Conservation (phyloP, 2,888 invertebrate genomes). For the Anoncus sp. region DNA sequence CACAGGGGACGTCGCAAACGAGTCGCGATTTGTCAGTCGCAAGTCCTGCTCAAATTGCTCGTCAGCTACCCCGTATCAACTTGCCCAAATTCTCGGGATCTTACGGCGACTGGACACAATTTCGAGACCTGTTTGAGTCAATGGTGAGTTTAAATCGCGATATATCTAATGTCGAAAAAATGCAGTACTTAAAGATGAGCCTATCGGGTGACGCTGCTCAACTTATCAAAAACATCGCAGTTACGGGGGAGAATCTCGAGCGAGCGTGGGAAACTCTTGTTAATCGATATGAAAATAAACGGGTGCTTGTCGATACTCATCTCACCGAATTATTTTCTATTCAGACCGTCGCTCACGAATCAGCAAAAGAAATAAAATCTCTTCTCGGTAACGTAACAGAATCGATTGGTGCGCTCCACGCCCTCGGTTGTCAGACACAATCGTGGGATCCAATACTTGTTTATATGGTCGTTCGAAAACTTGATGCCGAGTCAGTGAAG, state of each 20-base stretch:
- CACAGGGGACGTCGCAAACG: too few species aligned
- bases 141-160: constrained; percentile 26
- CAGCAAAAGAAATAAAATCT: constrained; percentile 10
- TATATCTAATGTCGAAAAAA: constrained; percentile 45
- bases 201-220: constrained; percentile 53
- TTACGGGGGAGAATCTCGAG: constrained; percentile 39
- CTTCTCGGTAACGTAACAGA: constrained; percentile 26
- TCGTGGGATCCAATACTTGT: constrained; percentile 34
- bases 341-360: neutral
- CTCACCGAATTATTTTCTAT: constrained; percentile 35
- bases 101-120: constrained; percentile 23
- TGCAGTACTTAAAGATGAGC: constrained; percentile 50
- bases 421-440: constrained; percentile 14
- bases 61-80: constrained; percentile 21
- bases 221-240: constrained; percentile 29
- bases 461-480: neutral
- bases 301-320: constrained; percentile 38
- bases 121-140: constrained; percentile 36
- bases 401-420: constrained; percentile 39
- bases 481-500: constrained; percentile 28
- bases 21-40: too few species aligned
- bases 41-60: too few species aligned
- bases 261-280: constrained; percentile 49
- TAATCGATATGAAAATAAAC: constrained; percentile 50
- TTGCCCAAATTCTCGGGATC: constrained; percentile 36